Evolutionary conservation across 2,888 invertebrate genomes (phyloP).

Genomic region (Clunio marinus): DNA sequence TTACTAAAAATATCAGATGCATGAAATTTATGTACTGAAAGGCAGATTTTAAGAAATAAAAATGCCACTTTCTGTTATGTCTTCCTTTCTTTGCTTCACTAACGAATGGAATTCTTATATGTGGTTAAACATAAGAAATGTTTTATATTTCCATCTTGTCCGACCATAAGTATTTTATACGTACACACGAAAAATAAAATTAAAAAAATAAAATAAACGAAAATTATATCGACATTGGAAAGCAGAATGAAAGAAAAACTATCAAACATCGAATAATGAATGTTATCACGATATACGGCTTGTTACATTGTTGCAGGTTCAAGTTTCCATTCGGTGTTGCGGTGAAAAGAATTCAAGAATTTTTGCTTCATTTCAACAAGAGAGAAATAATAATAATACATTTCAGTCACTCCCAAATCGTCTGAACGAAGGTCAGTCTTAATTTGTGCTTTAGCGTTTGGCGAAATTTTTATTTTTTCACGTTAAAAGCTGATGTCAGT

Average conservation of each 20-base stretch:
- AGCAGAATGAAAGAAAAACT: conserved; percentile 11
- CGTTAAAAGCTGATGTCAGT: too few relatives aligned
- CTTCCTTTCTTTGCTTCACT: background rate
- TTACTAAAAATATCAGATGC: too few relatives aligned
- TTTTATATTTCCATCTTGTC: conserved; percentile 4
- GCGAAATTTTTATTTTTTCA: background rate
- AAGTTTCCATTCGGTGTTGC: conserved; percentile 24
- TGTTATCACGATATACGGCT: conserved; percentile 31
- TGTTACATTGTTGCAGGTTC: conserved; percentile 34
- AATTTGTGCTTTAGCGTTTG: too few relatives aligned
- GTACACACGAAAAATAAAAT: background rate
- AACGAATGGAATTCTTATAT: background rate
- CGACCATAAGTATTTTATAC: conserved; percentile 1
- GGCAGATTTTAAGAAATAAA: too few relatives aligned
- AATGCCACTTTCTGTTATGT: conserved; percentile 2
- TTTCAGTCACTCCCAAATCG: background rate
- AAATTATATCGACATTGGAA: background rate
- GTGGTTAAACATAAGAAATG: conserved; percentile 19
- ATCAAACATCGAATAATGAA: conserved; percentile 36
- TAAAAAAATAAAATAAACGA: conserved; percentile 11
- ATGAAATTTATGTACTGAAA: too few relatives aligned
- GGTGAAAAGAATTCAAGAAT: background rate
- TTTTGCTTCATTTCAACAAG: background rate
- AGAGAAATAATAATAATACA: conserved; percentile 16
- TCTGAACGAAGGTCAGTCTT: conserved; percentile 7